Conservation (phyloP, 2,797 vertebrate genomes). For the Onychomys leucogaster region DNA sequence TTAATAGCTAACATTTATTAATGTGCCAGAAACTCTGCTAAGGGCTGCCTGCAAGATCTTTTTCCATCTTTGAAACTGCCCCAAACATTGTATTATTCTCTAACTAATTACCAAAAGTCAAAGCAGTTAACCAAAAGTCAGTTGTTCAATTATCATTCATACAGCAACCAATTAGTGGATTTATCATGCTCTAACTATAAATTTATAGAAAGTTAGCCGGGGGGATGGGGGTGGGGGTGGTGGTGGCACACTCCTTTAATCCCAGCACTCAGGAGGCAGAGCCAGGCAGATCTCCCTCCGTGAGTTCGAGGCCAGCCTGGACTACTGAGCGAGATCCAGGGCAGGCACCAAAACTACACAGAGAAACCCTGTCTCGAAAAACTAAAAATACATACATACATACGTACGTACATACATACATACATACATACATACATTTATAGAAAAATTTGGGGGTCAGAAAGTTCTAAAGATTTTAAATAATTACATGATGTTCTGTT, state of each 20-base stretch:
- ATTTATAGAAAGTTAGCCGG: not conserved
- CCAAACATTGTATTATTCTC: not conserved
- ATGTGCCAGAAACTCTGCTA: not conserved
- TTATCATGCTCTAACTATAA: not conserved
- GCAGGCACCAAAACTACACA: too few species aligned
- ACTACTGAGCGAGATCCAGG: too few species aligned
- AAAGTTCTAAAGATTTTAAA: conserved; percentile 41
- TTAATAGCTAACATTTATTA: not conserved
- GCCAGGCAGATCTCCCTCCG: too few species aligned
- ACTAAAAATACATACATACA: too few species aligned
- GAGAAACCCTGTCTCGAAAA: too few species aligned
- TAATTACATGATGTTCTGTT: not conserved
- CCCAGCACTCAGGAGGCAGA: too few species aligned
- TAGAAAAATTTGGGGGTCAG: not conserved
- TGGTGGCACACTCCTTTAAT: too few species aligned
- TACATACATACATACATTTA: not conserved
- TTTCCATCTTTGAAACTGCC: not conserved
- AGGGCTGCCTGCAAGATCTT: not conserved
- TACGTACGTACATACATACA: too few species aligned
- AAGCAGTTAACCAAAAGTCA: not conserved
- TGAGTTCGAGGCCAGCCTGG: too few species aligned
- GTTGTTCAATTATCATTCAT: not conserved
- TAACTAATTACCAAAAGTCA: not conserved
- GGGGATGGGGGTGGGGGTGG: rapidly evolving
- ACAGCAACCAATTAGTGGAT: not conserved